Evolutionary conservation across 2,888 invertebrate genomes (phyloP), one percentile per base, ranked within the genome.

Genomic region (Lobophora halterata): DNA sequence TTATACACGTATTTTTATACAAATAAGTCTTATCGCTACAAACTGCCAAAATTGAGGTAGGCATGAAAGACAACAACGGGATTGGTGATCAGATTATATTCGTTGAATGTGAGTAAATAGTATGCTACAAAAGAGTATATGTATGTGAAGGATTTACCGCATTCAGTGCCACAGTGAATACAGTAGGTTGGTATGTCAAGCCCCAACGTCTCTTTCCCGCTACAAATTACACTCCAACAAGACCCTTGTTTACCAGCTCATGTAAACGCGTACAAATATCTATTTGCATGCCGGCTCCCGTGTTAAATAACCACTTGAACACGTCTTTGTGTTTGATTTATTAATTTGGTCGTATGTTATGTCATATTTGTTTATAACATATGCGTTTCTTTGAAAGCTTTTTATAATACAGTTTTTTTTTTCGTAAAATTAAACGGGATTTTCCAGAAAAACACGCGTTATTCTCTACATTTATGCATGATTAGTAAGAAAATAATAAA

Each of bases 231-330:
- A 24, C 26, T 20, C 33, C 19, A 34, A 21, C 21, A 12, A 36
- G 25, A 43, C 41, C 51, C 43, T 41, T 48, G 43, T 51, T 46
- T 43, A 27, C 31, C 12, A 17, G 5, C 17, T 24, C 11, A 23
- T 21, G 39, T 38, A 35, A 35, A 52, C 39, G 44, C 26, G 45
- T 42, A 45, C 49, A 37, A 39, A 37, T 50, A 47, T 43, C 45
- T 50, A 40, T 49, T 42, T 41, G 38, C 39, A 44, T 43, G 35
- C 49, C 38, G 40, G 47, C 52, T 54, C 41, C 49, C 40, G 51
- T 11, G 49, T 44, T 25, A n/a, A n/a, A 45, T 41, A 50, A 52
- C 49, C 51, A 51, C 52, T 48, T 49, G 36, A 52, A 53, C 55
- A 52, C 40, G 49, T 36, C 27, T 41, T 46, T 26, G 28, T 49